A percentile compares a stretch with the other conserved stretches of the same genome.
Conservation (phyloP, 92 coral and sea anemone species). For the Actinostola sp. region DNA sequence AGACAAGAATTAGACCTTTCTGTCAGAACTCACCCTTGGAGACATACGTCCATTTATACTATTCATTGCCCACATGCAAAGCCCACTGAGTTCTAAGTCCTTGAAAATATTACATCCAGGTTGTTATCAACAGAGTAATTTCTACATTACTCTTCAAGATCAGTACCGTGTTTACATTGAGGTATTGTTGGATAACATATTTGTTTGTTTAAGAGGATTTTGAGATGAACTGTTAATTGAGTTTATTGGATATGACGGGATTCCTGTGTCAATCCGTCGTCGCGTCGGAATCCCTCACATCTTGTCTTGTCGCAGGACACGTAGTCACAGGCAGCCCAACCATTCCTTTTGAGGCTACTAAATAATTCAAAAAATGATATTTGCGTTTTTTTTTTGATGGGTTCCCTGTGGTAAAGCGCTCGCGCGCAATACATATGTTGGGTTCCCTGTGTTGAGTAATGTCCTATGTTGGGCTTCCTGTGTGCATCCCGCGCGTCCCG, state of each 20-base stretch:
- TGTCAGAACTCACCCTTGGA: slow-evolving; percentile 3
- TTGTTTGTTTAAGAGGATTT: slow-evolving; percentile 9
- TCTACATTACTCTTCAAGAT: slow-evolving; percentile 11
- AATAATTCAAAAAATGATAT: too few relatives aligned
- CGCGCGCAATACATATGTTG: too few relatives aligned
- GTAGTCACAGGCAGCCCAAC: too few relatives aligned
- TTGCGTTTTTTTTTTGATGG: too few relatives aligned
- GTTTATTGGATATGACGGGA: neutral
- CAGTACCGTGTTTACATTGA: slow-evolving; percentile 9
- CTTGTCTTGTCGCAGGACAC: too few relatives aligned
- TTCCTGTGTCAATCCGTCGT: neutral
- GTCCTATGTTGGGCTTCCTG: too few relatives aligned
- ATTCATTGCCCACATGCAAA: neutral
- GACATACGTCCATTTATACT: neutral
- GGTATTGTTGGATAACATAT: slow-evolving; percentile 3
- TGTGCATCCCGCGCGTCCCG: too few relatives aligned
- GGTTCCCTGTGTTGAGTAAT: too few relatives aligned
- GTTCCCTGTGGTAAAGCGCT: too few relatives aligned
- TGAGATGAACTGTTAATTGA: neutral
- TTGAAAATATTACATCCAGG: neutral
- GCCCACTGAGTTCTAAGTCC: neutral
- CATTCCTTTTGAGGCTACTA: too few relatives aligned
- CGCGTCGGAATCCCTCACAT: neutral
- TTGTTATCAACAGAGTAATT: slow-evolving; percentile 38
- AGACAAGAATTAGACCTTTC: neutral